Evolutionary conservation across 1,140 invertebrate genomes (phyloP).

Genomic region (Varroa destructor): DNA sequence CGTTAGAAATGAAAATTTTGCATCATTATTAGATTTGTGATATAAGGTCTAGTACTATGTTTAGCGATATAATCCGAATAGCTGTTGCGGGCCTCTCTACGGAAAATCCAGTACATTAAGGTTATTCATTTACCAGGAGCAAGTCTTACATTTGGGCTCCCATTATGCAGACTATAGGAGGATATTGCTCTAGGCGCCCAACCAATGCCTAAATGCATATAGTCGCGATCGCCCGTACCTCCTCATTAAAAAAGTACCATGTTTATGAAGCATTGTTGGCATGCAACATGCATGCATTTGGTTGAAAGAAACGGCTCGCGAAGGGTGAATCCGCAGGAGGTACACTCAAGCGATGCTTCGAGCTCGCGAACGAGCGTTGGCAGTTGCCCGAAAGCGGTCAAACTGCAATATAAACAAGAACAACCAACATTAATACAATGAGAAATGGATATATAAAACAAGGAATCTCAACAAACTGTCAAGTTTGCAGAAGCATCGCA

Average conservation of each 20-base stretch:
- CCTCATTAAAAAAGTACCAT: background rate
- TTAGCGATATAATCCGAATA: background rate
- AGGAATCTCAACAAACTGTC: no score
- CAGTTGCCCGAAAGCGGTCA: no score
- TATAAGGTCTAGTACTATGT: background rate
- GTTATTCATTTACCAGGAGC: no score
- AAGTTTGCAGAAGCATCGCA: no score
- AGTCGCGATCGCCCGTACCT: background rate
- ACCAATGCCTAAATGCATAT: background rate
- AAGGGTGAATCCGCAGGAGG: conserved; percentile 3
- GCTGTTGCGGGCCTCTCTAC: background rate
- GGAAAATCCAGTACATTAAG: background rate
- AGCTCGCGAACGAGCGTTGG: background rate
- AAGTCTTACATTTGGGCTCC: no score
- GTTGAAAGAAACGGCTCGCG: background rate
- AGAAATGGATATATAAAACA: no score
- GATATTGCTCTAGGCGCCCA: no score
- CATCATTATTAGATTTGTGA: background rate
- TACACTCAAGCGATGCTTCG: background rate
- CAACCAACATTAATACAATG: no score
- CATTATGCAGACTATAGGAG: no score
- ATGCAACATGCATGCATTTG: conserved; percentile 8
- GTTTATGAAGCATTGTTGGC: conserved; percentile 19
- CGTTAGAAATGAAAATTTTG: no score
- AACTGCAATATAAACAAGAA: no score